Evolutionary conservation across 2,888 invertebrate genomes (phyloP), one percentile per base, ranked within the genome.

Genomic region (Noctuana brunneofusca): DNA sequence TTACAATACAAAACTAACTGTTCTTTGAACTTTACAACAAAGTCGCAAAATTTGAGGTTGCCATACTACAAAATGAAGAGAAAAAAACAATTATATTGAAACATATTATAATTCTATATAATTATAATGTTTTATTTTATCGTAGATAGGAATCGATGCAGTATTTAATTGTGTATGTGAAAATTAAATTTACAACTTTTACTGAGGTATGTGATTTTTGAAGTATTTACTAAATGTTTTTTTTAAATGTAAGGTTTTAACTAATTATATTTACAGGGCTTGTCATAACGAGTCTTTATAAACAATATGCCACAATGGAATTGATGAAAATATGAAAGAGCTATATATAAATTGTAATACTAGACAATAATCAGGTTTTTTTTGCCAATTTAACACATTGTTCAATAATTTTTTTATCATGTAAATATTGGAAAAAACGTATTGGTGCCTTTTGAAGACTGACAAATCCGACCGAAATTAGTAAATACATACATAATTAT

Each of bases 371-470:
- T 69, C 65, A 66, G 64, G 67, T 67, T 65, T 65, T n/a, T 69
- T 66, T 66, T 62, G 62, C 62, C 35, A 62, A 62, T 62, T 62
- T 62, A 62, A 62, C 62, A 62, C 55, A 60, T 62, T 35, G n/a
- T 60, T 35, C 24, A 24, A 16, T 18, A 60, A 54, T 46, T 46
- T 20, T 71, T 72, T 74, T 73, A 70, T 72, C 65, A 71, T 38
- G 70, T 69, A 70, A 68, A 58, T 73, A 76, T 79, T 75, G 68
- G 70, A 76, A 64, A 66, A 68, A 66, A 69, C 73, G n/a, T n/a
- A 79, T 82, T 72, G 81, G 88, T 88, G 88, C 88, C 88, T 87
- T 86, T 73, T 68, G 72, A 82, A 87, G 87, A 87, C 86, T 87
- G 87, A 79, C 8, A 35, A 59, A 54, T 60, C 53, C 24, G 30